These are phyloP conservation scores for Chalcosyrphus nemorum DNA, from an alignment of 2,888 invertebrate genomes.

Conservation along the genomic window DNA sequence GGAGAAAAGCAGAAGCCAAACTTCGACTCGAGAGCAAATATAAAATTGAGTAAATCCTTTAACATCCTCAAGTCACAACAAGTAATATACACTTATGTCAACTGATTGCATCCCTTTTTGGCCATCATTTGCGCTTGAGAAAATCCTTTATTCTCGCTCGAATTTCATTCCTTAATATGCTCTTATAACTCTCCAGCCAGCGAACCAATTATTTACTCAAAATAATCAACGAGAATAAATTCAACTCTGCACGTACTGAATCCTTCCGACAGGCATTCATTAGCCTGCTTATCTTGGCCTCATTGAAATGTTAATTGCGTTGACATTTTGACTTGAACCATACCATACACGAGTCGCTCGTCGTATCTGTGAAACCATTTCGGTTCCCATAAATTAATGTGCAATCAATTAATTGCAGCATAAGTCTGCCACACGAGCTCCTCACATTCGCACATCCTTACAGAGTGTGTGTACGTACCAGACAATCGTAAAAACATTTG, in stretches of 20 bases:
- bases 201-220: conserved; percentile 39
- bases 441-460: conserved; percentile 2
- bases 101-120: too few species aligned
- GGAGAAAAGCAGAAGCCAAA: too few species aligned
- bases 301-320: conserved; percentile 73
- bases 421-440: conserved; percentile 58
- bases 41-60: too few species aligned
- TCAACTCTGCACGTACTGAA: conserved; percentile 38
- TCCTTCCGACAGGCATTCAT: conserved; percentile 52
- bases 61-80: too few species aligned
- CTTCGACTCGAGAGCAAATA: too few species aligned
- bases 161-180: neutral
- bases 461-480: neutral
- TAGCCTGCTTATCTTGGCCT: conserved; percentile 69
- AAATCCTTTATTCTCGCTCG: neutral
- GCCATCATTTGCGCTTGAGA: neutral
- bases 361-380: conserved; percentile 40
- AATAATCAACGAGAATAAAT: conserved; percentile 63
- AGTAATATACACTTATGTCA: too few species aligned
- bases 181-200: neutral
- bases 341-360: neutral
- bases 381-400: conserved; percentile 65
- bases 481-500: conserved; percentile 55
- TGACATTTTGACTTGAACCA: conserved; percentile 60
- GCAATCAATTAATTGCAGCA: conserved; percentile 72